Evolutionary conservation across 2,888 invertebrate species (phyloP).

Genomic region (Diaphora mendica): DNA sequence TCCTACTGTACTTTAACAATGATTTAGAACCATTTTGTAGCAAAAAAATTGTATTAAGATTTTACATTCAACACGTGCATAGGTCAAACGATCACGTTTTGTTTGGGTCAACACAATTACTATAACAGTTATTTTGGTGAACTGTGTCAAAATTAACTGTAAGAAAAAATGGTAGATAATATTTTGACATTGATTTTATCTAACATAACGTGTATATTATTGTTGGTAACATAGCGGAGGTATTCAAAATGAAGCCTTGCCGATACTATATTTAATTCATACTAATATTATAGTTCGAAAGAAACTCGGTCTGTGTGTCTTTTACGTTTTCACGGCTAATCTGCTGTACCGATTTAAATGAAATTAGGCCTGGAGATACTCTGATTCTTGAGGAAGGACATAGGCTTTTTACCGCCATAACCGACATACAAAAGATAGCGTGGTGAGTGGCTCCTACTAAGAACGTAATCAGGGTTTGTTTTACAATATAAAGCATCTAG

Average conservation of each 20-base stretch:
- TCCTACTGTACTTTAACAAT: not conserved
- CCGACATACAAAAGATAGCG: no score
- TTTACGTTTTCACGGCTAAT: no score
- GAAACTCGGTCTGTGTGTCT: no score
- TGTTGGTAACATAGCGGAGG: not conserved
- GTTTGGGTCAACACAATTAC: constrained; percentile 40
- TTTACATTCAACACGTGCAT: constrained; percentile 33
- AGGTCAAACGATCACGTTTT: constrained; percentile 38
- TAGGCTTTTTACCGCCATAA: no score
- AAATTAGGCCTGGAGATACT: no score
- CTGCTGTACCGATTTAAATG: no score
- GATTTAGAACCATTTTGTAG: not conserved
- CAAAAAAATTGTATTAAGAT: constrained; percentile 3
- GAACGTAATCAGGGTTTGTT: not conserved
- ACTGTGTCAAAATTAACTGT: constrained; percentile 18
- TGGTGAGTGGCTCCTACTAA: no score
- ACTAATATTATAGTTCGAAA: no score
- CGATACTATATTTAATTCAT: not conserved
- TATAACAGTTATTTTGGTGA: constrained; percentile 24
- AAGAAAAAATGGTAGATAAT: constrained; percentile 16
- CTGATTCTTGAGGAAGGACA: no score
- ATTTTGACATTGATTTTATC: constrained; percentile 16
- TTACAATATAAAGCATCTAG: not conserved
- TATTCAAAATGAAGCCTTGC: not conserved
- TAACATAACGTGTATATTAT: not conserved